A percentile compares a stretch with the other conserved stretches of the same genome.
These are phyloP conservation scores for Chloroclysta siterata DNA, from an alignment of 2,888 invertebrate genomes.

Conservation along the genomic window DNA sequence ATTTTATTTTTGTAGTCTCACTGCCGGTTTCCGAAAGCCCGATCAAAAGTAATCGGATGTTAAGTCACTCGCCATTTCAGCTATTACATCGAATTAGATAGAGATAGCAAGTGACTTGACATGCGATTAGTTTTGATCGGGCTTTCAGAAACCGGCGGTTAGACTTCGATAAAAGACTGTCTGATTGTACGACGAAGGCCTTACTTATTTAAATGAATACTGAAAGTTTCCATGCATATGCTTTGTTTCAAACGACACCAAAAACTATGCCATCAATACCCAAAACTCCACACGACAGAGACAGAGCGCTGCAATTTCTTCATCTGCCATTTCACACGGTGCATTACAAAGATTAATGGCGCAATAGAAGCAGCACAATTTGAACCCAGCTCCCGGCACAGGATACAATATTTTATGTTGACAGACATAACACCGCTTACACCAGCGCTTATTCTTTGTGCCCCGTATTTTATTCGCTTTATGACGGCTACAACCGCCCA, in stretches of 20 bases:
- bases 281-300: conserved; percentile 52
- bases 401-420: conserved; percentile 85
- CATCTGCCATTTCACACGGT: conserved; percentile 76
- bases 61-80: no score
- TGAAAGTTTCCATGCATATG: no score
- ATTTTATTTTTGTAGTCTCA: no score
- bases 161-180: no score
- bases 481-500: conserved; percentile 70
- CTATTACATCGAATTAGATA: no score
- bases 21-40: no score
- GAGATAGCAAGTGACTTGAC: no score
- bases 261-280: conserved; percentile 36
- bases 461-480: conserved; percentile 85
- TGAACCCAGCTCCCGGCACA: conserved; percentile 74
- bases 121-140: no score
- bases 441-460: conserved; percentile 84
- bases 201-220: no score
- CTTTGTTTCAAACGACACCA: conserved; percentile 7
- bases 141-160: no score
- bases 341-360: conserved; percentile 78
- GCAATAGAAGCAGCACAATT: conserved; percentile 79
- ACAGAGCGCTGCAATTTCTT: conserved; percentile 65
- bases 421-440: conserved; percentile 84
- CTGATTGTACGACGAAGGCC: no score
- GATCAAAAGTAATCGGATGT: no score